Evolutionary conservation across 2,113 vertebrate genomes (phyloP).

Genomic region (Miniopterus natalensis): DNA sequence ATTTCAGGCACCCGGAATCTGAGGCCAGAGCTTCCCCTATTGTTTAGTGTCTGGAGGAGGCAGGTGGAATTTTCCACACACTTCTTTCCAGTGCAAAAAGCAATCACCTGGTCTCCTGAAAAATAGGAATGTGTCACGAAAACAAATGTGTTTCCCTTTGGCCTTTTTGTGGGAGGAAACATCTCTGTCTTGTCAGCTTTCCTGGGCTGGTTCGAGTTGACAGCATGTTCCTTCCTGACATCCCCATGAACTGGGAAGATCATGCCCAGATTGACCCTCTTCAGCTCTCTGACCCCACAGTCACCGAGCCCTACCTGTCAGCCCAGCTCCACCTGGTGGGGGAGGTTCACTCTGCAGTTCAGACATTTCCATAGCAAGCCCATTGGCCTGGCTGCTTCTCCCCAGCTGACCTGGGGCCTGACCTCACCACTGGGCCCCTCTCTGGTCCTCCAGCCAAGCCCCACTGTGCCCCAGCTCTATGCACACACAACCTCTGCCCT

Average conservation of each 20-base stretch:
- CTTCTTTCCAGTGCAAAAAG: slow-evolving; percentile 32
- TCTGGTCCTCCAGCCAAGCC: not conserved
- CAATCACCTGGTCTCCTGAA: slow-evolving; percentile 60
- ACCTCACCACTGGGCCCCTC: not conserved
- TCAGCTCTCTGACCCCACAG: not conserved
- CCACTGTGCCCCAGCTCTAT: no score
- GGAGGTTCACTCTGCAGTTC: not conserved
- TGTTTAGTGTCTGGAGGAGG: slow-evolving; percentile 60
- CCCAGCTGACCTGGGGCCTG: not conserved
- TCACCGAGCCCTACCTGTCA: not conserved
- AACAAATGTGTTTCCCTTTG: slow-evolving; percentile 74
- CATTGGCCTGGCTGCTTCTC: not conserved
- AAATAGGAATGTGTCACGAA: slow-evolving; percentile 73
- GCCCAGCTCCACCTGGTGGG: not conserved
- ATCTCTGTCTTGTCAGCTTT: not conserved
- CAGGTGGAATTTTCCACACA: slow-evolving; percentile 79
- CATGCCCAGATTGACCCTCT: not conserved
- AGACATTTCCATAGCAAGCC: not conserved
- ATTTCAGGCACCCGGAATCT: slow-evolving; percentile 55
- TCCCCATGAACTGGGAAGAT: not conserved
- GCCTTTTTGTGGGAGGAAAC: slow-evolving; percentile 50
- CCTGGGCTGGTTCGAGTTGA: slow-evolving; percentile 48
- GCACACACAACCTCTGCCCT: not conserved
- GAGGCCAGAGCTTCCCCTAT: slow-evolving; percentile 54
- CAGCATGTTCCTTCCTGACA: slow-evolving; percentile 27